Conservation (phyloP, 2,888 invertebrate genomes). For the Melinopterus prodromus region DNA sequence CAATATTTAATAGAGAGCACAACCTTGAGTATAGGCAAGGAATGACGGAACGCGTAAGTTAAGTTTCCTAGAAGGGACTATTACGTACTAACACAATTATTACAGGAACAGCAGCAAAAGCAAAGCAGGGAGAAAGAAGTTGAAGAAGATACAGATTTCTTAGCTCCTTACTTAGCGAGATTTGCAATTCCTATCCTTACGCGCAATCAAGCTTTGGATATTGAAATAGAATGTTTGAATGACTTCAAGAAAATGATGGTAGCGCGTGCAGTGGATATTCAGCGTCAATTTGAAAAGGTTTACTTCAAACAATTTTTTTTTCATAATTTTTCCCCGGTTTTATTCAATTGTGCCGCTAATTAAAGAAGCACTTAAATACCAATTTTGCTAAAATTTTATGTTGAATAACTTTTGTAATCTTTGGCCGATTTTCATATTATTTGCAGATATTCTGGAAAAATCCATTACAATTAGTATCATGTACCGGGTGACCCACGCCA, state of each 20-base stretch:
- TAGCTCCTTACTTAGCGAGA: slow-evolving; percentile 71
- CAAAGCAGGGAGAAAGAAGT: slow-evolving; percentile 67
- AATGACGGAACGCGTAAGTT: slow-evolving; percentile 62
- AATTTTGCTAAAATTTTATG: too few relatives aligned
- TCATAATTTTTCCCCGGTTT: not conserved
- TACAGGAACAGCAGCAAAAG: slow-evolving; percentile 60
- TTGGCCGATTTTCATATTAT: too few relatives aligned
- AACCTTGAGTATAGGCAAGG: slow-evolving; percentile 62
- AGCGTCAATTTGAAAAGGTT: slow-evolving; percentile 72
- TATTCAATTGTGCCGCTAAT: not conserved
- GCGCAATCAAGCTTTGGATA: slow-evolving; percentile 59
- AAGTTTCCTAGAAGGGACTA: not conserved
- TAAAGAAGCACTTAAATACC: too few relatives aligned
- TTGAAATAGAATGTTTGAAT: slow-evolving; percentile 68
- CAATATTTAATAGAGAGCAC: slow-evolving; percentile 66
- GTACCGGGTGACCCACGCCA: too few relatives aligned
- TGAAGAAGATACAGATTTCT: slow-evolving; percentile 69
- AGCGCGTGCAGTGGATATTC: slow-evolving; percentile 70
- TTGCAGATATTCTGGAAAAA: too few relatives aligned
- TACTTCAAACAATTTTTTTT: slow-evolving; percentile 15
- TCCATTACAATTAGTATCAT: too few relatives aligned
- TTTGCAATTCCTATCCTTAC: slow-evolving; percentile 63
- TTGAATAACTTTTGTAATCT: too few relatives aligned
- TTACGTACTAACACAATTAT: not conserved
- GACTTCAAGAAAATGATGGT: slow-evolving; percentile 73